These are phyloP conservation scores for Tenodera sinensis DNA, from an alignment of 2,888 invertebrate genomes.

Conservation along the genomic window DNA sequence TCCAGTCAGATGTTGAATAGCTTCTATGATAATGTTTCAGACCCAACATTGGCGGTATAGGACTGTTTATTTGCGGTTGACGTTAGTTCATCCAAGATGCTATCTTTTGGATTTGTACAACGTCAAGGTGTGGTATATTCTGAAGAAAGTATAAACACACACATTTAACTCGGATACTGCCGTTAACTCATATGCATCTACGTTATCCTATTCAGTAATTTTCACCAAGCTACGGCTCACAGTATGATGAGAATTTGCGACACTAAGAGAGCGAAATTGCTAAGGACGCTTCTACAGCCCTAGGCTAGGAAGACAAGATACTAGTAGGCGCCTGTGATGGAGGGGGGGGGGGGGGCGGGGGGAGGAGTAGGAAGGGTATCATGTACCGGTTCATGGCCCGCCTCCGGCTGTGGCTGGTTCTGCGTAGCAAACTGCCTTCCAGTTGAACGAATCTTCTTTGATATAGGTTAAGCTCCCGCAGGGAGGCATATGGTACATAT, in stretches of 20 bases:
- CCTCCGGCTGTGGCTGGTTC: not conserved
- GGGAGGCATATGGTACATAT: not conserved
- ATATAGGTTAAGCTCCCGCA: not conserved
- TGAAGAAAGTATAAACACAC: too few species aligned
- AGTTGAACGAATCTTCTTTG: constrained; percentile 5
- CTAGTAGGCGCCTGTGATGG: not conserved
- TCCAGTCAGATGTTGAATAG: too few species aligned
- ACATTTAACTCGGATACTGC: too few species aligned
- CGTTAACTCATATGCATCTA: not conserved
- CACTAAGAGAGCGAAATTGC: not conserved
- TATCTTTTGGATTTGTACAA: too few species aligned
- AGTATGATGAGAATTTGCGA: not conserved
- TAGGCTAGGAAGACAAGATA: not conserved
- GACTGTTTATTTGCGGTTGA: too few species aligned
- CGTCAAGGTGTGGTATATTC: too few species aligned
- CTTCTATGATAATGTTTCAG: too few species aligned
- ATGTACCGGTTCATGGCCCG: not conserved
- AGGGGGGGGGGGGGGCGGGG: too few species aligned
- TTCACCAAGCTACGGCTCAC: not conserved
- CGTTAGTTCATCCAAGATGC: too few species aligned
- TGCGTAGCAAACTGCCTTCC: constrained; percentile 1
- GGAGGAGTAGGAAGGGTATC: not conserved
- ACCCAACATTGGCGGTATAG: too few species aligned
- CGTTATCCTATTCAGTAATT: not conserved
- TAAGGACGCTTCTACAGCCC: not conserved